Conservation (phyloP, 2,888 invertebrate species). For the Thera obeliscata region DNA sequence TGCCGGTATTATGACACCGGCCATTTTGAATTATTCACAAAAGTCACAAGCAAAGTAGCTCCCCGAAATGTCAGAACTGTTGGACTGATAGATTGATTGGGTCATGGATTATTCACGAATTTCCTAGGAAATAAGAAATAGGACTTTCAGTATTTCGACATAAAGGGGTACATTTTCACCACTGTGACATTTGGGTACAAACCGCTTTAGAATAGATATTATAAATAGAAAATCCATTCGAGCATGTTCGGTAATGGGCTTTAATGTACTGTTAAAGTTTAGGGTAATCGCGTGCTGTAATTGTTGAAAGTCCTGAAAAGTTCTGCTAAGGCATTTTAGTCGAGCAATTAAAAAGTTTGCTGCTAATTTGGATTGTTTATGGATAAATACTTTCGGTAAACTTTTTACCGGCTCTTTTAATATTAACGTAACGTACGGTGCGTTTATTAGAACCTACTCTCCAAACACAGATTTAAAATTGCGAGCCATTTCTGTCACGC, state of each 20-base stretch:
- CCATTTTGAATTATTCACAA: slow-evolving; percentile 32
- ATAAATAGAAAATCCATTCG: background rate
- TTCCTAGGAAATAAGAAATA: slow-evolving; percentile 11
- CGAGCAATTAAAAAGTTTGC: slow-evolving; percentile 18
- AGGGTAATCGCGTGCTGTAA: slow-evolving; percentile 19
- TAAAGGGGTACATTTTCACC: too few species aligned
- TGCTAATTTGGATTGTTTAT: slow-evolving; percentile 7
- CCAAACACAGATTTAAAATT: too few species aligned
- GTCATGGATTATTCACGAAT: slow-evolving; percentile 21
- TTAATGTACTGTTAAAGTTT: slow-evolving; percentile 4
- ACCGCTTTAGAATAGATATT: background rate
- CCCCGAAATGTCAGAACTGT: slow-evolving; percentile 26
- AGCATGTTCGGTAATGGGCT: too few species aligned
- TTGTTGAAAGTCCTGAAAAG: slow-evolving; percentile 10
- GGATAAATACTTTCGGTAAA: background rate
- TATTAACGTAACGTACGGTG: too few species aligned
- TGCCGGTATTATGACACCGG: background rate
- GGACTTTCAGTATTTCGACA: too few species aligned
- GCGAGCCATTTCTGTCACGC: too few species aligned
- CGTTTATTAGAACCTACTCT: too few species aligned
- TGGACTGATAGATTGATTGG: slow-evolving; percentile 26
- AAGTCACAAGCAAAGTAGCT: slow-evolving; percentile 11
- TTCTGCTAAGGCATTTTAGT: slow-evolving; percentile 17
- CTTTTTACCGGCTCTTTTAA: too few species aligned
- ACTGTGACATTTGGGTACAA: background rate